Percentiles rank a stretch among this genome's conserved stretches.
Conservation (phyloP, 2,113 vertebrate genomes). For the Chelonoidis abingdonii region DNA sequence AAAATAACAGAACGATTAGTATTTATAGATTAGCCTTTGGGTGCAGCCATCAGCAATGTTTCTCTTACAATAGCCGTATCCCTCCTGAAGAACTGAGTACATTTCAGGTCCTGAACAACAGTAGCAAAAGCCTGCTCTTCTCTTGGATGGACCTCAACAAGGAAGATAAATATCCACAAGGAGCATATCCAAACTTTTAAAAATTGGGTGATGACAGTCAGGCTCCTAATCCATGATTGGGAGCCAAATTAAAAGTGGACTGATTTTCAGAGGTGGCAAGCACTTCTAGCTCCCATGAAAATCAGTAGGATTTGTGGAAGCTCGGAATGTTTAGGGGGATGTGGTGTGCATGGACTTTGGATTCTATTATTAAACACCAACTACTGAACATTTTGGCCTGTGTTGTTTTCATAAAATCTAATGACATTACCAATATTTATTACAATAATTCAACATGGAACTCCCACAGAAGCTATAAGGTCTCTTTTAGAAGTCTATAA, state of each 20-base stretch:
- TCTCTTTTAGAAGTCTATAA: not conserved
- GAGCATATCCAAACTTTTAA: not conserved
- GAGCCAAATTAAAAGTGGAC: not conserved
- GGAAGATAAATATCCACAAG: not conserved
- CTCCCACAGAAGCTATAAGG: not conserved
- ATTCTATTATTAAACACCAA: not conserved
- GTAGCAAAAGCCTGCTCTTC: not conserved
- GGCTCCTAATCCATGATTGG: not conserved
- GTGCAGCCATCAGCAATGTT: fast-evolving
- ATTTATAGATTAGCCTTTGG: not conserved
- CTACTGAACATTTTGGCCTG: not conserved
- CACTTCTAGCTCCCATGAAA: not conserved
- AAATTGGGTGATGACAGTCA: not conserved
- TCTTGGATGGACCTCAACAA: not conserved
- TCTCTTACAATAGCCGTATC: fast-evolving
- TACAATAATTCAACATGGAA: not conserved
- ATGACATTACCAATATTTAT: not conserved
- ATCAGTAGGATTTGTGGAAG: not conserved
- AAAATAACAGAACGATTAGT: not conserved
- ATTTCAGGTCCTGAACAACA: not conserved
- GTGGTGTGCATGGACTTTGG: not conserved
- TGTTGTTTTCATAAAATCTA: not conserved
- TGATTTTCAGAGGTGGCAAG: not conserved
- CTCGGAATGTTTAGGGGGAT: not conserved
- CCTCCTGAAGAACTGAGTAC: not conserved